Percentiles rank a stretch among this genome's conserved stretches.
These are phyloP conservation scores for Lepus oiostolus DNA, from an alignment of 2,797 vertebrate species.

Conservation along the genomic window DNA sequence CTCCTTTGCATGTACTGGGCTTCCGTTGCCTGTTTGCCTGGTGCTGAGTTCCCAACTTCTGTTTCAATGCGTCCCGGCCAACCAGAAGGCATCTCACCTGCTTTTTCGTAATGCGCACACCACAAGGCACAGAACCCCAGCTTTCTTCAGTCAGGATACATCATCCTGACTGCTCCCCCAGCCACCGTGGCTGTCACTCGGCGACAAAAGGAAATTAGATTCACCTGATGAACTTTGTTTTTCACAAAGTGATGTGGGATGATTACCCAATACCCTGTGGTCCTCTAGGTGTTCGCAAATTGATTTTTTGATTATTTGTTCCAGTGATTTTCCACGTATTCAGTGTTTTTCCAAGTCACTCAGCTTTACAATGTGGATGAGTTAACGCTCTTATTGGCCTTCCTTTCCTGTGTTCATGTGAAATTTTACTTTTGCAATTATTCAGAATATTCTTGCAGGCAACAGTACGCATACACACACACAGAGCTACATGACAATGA, in stretches of 20 bases:
- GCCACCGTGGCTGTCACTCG: constrained; percentile 40
- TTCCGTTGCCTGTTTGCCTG: background rate
- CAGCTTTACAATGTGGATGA: background rate
- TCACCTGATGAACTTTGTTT: constrained; percentile 65
- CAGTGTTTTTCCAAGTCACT: constrained; percentile 81
- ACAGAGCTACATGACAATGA: background rate
- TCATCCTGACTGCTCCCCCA: background rate
- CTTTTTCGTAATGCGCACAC: background rate
- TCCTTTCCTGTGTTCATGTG: constrained; percentile 15
- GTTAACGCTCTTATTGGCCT: constrained; percentile 41
- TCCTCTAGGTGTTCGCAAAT: constrained; percentile 81
- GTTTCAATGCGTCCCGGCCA: background rate
- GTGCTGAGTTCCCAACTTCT: background rate
- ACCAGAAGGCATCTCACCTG: background rate
- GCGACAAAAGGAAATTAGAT: constrained; percentile 82
- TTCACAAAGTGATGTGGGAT: constrained; percentile 61
- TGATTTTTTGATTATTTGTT: constrained; percentile 80
- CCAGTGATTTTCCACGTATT: constrained; percentile 83
- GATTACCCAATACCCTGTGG: constrained; percentile 74
- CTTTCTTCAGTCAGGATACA: constrained; percentile 10
- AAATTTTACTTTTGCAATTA: constrained; percentile 15
- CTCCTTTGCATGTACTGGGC: background rate
- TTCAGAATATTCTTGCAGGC: background rate
- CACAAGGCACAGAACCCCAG: background rate
- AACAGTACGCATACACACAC: background rate